Evolutionary conservation across 1,140 invertebrate species (phyloP), one percentile per base, ranked within the genome.

Genomic region (Drosophila athabasca): DNA sequence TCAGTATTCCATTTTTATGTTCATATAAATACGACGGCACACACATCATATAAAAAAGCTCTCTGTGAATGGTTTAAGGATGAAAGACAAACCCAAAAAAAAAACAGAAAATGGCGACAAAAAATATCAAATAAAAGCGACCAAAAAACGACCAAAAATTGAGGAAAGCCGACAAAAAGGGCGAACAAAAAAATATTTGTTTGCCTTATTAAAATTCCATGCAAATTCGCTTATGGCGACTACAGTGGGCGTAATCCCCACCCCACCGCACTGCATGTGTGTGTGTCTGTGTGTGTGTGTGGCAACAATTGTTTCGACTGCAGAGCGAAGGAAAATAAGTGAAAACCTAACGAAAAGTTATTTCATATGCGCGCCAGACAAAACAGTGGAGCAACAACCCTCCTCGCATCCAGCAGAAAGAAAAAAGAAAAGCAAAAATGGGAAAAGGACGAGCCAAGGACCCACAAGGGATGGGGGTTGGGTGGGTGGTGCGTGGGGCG

Each of bases 151-250:
- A 13, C 17, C 17, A 19, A 52, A 53, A 26, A 26, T 26, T 26
- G 24, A 26, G 24, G 24, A 26, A 26, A 26, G 24, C 24, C 24
- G 24, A 5, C 17, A 64, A 51, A 71, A 31, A 43, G 46, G 45
- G 39, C n/a, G 39, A 59, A 72, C 35, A 44, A 59, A 44, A 60
- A 68, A 75, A 67, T 81, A 62, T 77, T 69, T 70, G 52, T 74
- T 65, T 67, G 78, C 74, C 83, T 88, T 85, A 85, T 85, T 85
- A 85, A 85, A 85, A 85, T 85, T 85, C 82, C 78, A 85, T 85
- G 82, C 83, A 85, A 85, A 85, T 87, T 85, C 81, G 81, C 79
- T 82, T 85, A 82, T 87, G 82, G 61, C 61, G 65, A 55, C 73
- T 64, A 61, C 59, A 53, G 54, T 60, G 52, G 66, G 59, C 60